Base-by-base conservation (phyloP, 2,888 invertebrate species). In the Ophonus ardosiacus region DNA sequence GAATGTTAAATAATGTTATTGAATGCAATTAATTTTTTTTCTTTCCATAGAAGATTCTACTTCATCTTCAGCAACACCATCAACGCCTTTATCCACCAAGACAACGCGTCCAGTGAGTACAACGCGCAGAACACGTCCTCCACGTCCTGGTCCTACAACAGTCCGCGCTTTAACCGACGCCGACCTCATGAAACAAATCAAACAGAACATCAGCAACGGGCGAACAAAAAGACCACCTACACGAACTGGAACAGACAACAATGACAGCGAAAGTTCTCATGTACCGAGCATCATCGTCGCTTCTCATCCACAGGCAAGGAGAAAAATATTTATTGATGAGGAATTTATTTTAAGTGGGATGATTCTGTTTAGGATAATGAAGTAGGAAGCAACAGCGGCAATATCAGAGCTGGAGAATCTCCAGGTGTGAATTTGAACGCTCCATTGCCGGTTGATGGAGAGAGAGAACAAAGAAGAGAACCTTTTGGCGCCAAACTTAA, bases 291-390 rank as follows among this genome's bases (percentile, higher is more conserved):
- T 90, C 17, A 89, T 90, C 43, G 87, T 90, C 8, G 89, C 40
- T 87, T 88, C 40, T 38, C 85, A 85, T 80, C 85, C 85, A n/a
- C 85, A 85, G 71, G 84, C 65, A 84, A 31, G n/a, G 4, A 79
- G 6, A 56, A 10, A 40, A 8, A 24, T 0, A 31, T 31, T 31
- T 31, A 4, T 31, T 31, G 31, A 31, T 31, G 1, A 31, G 31
- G 4, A 43, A 24, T 7, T 71, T 71, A 21, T 71, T n/a, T 21
- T 2, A 56, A 51, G 38, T 15, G 1, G 43, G 15, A 51, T 59
- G 18, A 18, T 57, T 78, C 13, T 96, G 1, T 95, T 31, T 31
- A 96, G 90, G 97, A 97, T 88, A 97, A 97, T 89, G 97, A 97
- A 89, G 94, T 95, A 88, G 93, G 92, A 84, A 86, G 84, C 10